These are phyloP conservation scores for Ceratosolen solmsi DNA, from an alignment of 1,140 invertebrate species.

Conservation along the genomic window DNA sequence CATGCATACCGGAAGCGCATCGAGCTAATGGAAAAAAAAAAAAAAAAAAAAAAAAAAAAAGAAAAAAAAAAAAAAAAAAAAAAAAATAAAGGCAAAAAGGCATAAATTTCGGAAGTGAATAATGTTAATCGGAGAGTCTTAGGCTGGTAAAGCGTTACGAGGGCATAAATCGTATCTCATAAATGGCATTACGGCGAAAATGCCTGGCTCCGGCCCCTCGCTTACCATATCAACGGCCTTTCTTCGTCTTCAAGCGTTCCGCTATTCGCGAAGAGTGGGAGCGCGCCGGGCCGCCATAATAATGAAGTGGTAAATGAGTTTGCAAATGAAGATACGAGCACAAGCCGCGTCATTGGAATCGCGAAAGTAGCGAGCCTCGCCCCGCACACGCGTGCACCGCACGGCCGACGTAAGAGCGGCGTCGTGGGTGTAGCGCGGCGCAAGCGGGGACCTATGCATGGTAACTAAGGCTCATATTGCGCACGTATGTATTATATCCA, in stretches of 20 bases:
- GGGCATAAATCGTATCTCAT: conserved; percentile 22
- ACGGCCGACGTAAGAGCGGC: not conserved
- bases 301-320: conserved; percentile 45
- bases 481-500: conserved; percentile 48
- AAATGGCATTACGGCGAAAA: conserved; percentile 25
- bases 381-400: conserved; percentile 44
- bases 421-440: conserved; percentile 60
- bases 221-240: conserved; percentile 34
- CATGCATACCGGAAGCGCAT: too few species aligned
- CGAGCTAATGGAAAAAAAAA: too few species aligned
- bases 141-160: too few species aligned
- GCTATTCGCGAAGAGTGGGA: conserved; percentile 29
- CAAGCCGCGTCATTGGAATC: conserved; percentile 24
- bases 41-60: too few species aligned
- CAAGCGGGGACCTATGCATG: conserved; percentile 63
- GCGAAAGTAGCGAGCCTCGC: conserved; percentile 44
- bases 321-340: conserved; percentile 42
- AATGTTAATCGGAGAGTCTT: too few species aligned
- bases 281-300: not conserved
- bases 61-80: too few species aligned
- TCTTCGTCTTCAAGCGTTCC: conserved; percentile 32
- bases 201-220: not conserved
- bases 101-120: too few species aligned
- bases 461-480: conserved; percentile 62
- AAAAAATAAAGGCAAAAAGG: too few species aligned